Conservation (phyloP, 1,140 invertebrate species). For the Aphelinus atriplicis region DNA sequence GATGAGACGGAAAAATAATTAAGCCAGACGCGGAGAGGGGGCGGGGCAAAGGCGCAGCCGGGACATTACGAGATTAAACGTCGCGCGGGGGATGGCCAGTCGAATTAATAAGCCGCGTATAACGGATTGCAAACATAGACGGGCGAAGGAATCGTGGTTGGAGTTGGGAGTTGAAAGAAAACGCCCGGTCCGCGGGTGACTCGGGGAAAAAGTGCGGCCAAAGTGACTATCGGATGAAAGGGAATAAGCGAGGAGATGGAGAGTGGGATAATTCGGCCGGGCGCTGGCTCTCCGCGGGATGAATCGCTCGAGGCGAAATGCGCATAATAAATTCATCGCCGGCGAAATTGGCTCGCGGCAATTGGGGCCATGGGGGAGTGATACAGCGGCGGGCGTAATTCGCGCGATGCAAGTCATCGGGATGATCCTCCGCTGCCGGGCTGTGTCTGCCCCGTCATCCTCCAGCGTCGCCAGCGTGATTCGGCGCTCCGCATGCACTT, state of each 20-base stretch:
- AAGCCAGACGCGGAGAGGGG: neutral
- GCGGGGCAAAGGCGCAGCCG: neutral
- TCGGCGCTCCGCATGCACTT: slow-evolving; percentile 47
- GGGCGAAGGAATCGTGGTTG: neutral
- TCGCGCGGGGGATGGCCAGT: neutral
- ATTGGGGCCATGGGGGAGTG: neutral
- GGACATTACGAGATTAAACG: slow-evolving; percentile 16
- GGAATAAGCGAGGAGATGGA: slow-evolving; percentile 24
- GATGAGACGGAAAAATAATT: slow-evolving; percentile 39
- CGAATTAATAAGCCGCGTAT: slow-evolving; percentile 27
- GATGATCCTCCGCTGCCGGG: slow-evolving; percentile 34
- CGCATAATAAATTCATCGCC: slow-evolving; percentile 30
- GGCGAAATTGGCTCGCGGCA: slow-evolving; percentile 5
- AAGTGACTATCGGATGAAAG: slow-evolving; percentile 9
- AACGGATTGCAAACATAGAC: slow-evolving; percentile 37
- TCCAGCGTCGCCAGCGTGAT: slow-evolving; percentile 45
- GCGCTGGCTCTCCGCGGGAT: too few relatives aligned
- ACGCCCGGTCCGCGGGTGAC: neutral
- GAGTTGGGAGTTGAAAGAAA: neutral
- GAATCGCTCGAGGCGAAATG: neutral
- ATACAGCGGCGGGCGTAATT: slow-evolving; percentile 49
- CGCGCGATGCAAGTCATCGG: slow-evolving; percentile 56
- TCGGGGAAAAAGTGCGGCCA: neutral
- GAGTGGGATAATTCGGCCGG: too few relatives aligned
- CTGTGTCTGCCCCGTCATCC: too few relatives aligned